phyloP scores from a whole-genome alignment of 2,797 vertebrate genomes.

The Erpetoichthys calabaricus region DNA sequence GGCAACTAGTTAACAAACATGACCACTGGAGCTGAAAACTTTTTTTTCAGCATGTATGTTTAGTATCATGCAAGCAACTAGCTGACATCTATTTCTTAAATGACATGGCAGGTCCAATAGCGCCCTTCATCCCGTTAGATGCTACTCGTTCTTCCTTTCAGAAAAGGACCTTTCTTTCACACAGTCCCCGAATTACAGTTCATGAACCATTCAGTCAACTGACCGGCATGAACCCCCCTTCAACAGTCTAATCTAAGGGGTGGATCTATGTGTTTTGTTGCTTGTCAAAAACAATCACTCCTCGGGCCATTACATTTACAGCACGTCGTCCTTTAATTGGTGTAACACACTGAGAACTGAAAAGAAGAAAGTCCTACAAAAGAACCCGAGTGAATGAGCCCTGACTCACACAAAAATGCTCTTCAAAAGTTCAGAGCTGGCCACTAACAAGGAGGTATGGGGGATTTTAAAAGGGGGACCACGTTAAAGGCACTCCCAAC shows the following conservation, averaged over 20 bases:
- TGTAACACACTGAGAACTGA: constrained; percentile 77
- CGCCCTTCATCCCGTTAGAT: constrained; percentile 33
- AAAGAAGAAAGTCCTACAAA: constrained; percentile 69
- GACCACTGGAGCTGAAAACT: background rate
- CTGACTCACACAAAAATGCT: constrained; percentile 74
- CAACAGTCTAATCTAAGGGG: constrained; percentile 97
- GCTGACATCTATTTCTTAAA: constrained; percentile 30
- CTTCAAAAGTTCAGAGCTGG: constrained; percentile 77
- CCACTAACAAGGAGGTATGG: constrained; percentile 70
- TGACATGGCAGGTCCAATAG: constrained; percentile 32
- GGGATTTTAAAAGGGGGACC: constrained; percentile 62
- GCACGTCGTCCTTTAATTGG: constrained; percentile 96
- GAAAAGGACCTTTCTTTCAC: constrained; percentile 58
- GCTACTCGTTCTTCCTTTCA: constrained; percentile 37
- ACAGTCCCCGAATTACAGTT: constrained; percentile 72
- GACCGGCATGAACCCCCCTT: constrained; percentile 79
- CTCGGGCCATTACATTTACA: constrained; percentile 96
- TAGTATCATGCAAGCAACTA: constrained; percentile 31
- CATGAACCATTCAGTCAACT: constrained; percentile 77
- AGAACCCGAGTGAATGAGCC: constrained; percentile 67
- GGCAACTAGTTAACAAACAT: too few relatives aligned
- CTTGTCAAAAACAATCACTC: constrained; percentile 98
- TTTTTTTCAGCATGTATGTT: constrained; percentile 19
- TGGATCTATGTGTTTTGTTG: constrained; percentile 98
- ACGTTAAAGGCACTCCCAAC: constrained; percentile 59